These are phyloP conservation scores for Philopedon plagiatum DNA, from an alignment of 2,888 invertebrate genomes.

Conservation along the genomic window DNA sequence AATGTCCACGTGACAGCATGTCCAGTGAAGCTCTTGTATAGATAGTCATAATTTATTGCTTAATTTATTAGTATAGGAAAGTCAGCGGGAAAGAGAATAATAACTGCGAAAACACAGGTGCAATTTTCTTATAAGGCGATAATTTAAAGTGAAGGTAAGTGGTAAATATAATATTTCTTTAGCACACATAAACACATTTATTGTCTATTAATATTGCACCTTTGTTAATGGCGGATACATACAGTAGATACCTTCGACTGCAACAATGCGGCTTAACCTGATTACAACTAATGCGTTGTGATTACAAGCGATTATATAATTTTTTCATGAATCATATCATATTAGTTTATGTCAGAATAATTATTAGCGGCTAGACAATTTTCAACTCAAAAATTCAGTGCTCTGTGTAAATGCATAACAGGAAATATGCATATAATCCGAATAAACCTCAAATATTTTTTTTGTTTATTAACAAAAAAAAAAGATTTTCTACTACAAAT, in stretches of 20 bases:
- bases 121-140: conserved; percentile 12
- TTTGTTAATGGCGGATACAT: neutral
- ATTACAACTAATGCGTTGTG: neutral
- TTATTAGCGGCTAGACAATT: too few species aligned
- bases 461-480: too few species aligned
- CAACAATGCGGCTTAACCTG: neutral
- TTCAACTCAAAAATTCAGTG: too few species aligned
- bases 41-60: conserved; percentile 30
- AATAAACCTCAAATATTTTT: too few species aligned
- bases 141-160: conserved; percentile 20
- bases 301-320: neutral
- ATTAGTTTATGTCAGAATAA: neutral
- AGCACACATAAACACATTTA: neutral
- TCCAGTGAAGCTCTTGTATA: conserved; percentile 19
- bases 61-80: conserved; percentile 37
- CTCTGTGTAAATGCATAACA: too few species aligned
- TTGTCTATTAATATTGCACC: conserved; percentile 2
- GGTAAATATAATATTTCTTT: conserved; percentile 8
- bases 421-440: too few species aligned
- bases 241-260: neutral
- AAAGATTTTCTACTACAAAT: too few species aligned
- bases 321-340: neutral
- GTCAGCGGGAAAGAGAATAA: conserved; percentile 32
- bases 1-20: conserved; percentile 21
- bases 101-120: conserved; percentile 32